A percentile compares a stretch with the other conserved stretches of the same genome.
phyloP scores from a whole-genome alignment of 2,888 invertebrate species.

The Lampropteryx suffumata region DNA sequence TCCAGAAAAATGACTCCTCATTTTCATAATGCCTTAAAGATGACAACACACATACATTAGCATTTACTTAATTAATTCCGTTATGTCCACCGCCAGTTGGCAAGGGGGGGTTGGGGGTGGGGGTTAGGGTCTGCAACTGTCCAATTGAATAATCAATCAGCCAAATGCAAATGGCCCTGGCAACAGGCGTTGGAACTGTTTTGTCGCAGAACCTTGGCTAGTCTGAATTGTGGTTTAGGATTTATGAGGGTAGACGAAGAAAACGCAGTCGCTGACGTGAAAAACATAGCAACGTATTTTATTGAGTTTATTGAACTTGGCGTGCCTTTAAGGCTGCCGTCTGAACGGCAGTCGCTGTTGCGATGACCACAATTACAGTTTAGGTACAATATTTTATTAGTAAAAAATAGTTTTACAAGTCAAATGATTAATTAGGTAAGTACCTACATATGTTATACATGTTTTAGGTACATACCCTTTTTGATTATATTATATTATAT shows the following conservation, averaged over 20 bases:
- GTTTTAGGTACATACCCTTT: too few relatives aligned
- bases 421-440: too few relatives aligned
- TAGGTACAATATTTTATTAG: too few relatives aligned
- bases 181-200: conserved; percentile 61
- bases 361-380: too few relatives aligned
- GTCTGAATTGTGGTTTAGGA: conserved; percentile 15
- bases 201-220: conserved; percentile 32
- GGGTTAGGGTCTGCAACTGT: conserved; percentile 49
- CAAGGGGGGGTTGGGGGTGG: conserved; percentile 24
- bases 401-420: too few relatives aligned
- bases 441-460: too few relatives aligned
- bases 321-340: neutral
- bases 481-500: too few relatives aligned
- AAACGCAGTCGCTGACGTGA: conserved; percentile 5
- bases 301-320: conserved; percentile 6
- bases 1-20: conserved; percentile 3
- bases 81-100: conserved; percentile 49
- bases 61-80: conserved; percentile 71
- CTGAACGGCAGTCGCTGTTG: too few relatives aligned
- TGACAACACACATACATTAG: conserved; percentile 58
- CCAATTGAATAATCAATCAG: conserved; percentile 80
- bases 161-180: conserved; percentile 70
- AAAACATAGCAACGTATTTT: conserved; percentile 5
- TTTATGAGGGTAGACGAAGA: conserved; percentile 27
- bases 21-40: conserved; percentile 35